Evolutionary conservation across 2,113 vertebrate species (phyloP), one percentile per base, ranked within the genome.

Genomic region (Chitala chitala): DNA sequence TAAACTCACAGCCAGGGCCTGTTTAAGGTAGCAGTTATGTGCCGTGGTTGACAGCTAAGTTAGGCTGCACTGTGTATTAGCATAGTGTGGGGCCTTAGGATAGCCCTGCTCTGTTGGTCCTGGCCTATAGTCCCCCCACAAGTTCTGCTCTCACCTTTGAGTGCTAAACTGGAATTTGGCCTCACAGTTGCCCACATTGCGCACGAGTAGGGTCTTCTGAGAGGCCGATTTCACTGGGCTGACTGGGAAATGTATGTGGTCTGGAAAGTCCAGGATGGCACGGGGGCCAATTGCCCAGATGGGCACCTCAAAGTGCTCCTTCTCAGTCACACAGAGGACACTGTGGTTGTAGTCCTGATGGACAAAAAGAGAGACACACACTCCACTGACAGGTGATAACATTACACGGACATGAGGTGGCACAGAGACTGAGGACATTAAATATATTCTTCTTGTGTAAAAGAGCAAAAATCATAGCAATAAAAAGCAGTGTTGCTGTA

Each of bases 261-360:
- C 93, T 0, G 89, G 92, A 76, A 98, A 92, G 68, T 96, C 91
- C 53, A 99, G 81, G 54, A 94, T 79, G 20, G 88, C 91, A 10
- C 89, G 82, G 1, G 94, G 87, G 3, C 90, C 91, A n/a, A 92
- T 86, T 0, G 91, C 93, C 20, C 66, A 84, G 59, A 98, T 76
- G 0, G 92, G 92, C 63, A 99, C 87, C 54, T 92, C 69, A 55
- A 94, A 92, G 63, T 86, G 88, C 51, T 94, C 93, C 79, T 90
- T 88, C 73, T 91, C 92, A 0, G 91, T 95, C 69, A 89, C 83
- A 77, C 86, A 95, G 59, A 90, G 79, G 75, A 98, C 64, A 44
- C 84, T 83, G 73, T 94, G 90, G 66, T 86, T 72, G 9, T 96
- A 96, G 83, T 98, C 93, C 95, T 98, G 70, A n/a, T n/a, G n/a